phyloP scores from a whole-genome alignment of 2,888 invertebrate species.

The Saturnia pavonia region DNA sequence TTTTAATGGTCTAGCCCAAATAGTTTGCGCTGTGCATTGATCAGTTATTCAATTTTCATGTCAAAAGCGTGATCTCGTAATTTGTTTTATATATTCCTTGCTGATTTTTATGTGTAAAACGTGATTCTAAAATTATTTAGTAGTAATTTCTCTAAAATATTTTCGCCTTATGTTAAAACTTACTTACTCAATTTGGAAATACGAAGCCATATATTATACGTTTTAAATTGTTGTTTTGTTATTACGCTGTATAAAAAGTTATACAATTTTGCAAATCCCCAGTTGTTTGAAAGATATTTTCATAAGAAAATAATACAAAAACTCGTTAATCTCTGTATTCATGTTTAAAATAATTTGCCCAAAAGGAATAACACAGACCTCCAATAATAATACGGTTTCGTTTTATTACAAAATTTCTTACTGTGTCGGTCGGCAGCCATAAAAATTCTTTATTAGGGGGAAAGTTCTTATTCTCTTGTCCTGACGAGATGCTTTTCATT shows the following conservation, averaged over 20 bases:
- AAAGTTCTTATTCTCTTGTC: constrained; percentile 4
- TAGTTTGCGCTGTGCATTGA: no score
- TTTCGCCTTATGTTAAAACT: background rate
- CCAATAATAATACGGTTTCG: constrained; percentile 8
- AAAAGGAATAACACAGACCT: background rate
- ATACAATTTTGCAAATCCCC: background rate
- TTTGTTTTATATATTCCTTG: no score
- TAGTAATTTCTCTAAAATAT: no score
- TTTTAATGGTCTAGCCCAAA: no score
- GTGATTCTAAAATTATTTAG: no score
- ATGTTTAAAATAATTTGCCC: constrained; percentile 1
- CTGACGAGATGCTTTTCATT: constrained; percentile 1
- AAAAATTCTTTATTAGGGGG: constrained; percentile 6
- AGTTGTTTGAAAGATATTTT: background rate
- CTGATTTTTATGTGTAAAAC: no score
- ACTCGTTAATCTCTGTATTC: constrained; percentile 7
- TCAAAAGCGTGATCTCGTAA: no score
- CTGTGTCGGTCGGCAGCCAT: constrained; percentile 1
- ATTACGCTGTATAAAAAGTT: background rate
- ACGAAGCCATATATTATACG: background rate
- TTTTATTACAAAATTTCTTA: constrained; percentile 10
- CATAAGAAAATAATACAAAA: background rate
- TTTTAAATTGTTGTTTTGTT: background rate
- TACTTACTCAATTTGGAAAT: background rate
- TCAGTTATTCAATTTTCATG: no score